These are phyloP conservation scores for Chromobotia macracanthus DNA, from an alignment of 2,797 vertebrate species.

Conservation along the genomic window DNA sequence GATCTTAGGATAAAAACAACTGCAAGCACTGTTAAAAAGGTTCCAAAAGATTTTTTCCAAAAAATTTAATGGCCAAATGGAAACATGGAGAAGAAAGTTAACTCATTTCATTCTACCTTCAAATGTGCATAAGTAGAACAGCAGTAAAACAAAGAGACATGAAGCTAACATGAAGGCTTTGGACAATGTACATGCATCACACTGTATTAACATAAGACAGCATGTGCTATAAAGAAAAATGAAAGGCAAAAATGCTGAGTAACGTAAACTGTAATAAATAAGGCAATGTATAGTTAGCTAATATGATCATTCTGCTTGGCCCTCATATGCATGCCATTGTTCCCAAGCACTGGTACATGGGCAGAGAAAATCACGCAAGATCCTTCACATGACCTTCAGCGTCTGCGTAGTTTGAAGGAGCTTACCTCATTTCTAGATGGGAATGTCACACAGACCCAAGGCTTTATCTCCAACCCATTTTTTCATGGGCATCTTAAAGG, in stretches of 20 bases:
- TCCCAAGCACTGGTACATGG: constrained; percentile 33
- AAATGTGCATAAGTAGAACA: too few species aligned
- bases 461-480: constrained; percentile 53
- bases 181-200: neutral
- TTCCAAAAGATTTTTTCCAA: too few species aligned
- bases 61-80: too few species aligned
- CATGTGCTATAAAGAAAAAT: neutral
- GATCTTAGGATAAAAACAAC: too few species aligned
- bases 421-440: constrained; percentile 46
- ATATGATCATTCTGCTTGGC: neutral
- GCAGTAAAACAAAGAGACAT: too few species aligned
- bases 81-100: too few species aligned
- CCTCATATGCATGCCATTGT: constrained; percentile 28
- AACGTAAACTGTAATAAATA: constrained; percentile 5
- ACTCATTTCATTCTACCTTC: too few species aligned
- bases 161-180: neutral
- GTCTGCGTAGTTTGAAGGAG: constrained; percentile 51
- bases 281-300: neutral
- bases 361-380: constrained; percentile 37
- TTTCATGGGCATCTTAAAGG: constrained; percentile 59
- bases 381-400: constrained; percentile 53
- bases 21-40: too few species aligned
- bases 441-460: constrained; percentile 55
- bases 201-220: neutral
- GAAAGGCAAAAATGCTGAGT: neutral